Evolutionary conservation across 2,888 invertebrate genomes (phyloP).

Genomic region (Rhaphigaster nebulosa): DNA sequence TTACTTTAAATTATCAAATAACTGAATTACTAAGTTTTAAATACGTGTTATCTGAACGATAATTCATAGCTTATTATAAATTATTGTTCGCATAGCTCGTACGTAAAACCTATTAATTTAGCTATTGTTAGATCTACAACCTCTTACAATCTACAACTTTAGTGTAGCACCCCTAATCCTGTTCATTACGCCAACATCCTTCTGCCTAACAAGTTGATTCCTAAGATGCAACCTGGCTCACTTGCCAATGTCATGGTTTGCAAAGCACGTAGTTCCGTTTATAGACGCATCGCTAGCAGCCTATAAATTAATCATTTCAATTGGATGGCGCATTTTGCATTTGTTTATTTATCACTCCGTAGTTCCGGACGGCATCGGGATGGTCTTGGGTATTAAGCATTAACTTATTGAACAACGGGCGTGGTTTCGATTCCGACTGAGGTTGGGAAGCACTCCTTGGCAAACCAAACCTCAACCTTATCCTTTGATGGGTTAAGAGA

Average conservation of each 20-base stretch:
- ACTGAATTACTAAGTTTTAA: no score
- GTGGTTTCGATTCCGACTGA: not conserved
- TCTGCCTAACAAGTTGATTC: not conserved
- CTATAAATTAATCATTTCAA: conserved; percentile 36
- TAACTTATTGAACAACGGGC: not conserved
- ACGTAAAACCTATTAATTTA: not conserved
- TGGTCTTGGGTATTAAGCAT: not conserved
- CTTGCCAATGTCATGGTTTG: not conserved
- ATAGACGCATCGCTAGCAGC: not conserved
- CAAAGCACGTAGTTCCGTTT: conserved; percentile 32
- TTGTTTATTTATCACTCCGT: not conserved
- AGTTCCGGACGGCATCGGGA: not conserved
- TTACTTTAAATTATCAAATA: no score
- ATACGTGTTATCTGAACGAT: no score
- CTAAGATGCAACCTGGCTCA: not conserved
- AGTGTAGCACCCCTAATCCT: not conserved
- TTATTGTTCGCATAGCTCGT: no score
- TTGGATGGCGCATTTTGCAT: not conserved
- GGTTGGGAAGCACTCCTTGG: no score
- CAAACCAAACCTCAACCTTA: no score
- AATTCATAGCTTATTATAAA: no score
- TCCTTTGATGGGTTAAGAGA: no score
- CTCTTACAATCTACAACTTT: not conserved
- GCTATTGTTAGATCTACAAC: not conserved
- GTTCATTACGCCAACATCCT: not conserved